Percentiles rank a stretch among this genome's conserved stretches.
Evolutionary conservation across 1,140 invertebrate genomes (phyloP).

Genomic region (Penaeus japonicus): DNA sequence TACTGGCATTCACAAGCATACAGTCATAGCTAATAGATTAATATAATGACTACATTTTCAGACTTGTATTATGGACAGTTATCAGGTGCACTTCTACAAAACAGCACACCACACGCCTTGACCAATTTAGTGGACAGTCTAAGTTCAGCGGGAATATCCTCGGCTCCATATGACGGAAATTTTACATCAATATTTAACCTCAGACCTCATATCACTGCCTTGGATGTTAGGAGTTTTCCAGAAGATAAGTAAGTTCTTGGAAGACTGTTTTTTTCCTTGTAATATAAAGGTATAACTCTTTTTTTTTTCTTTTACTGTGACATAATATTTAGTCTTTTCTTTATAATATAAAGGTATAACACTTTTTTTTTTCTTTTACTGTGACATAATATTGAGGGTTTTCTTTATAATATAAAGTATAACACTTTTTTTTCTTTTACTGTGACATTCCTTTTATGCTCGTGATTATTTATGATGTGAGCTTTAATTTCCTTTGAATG

Average conservation of each 20-base stretch:
- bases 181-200: not conserved
- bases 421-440: not conserved
- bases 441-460: too few relatives aligned
- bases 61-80: too few relatives aligned
- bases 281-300: not conserved
- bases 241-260: not conserved
- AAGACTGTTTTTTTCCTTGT: not conserved
- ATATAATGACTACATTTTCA: too few relatives aligned
- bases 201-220: not conserved
- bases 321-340: not conserved
- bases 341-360: not conserved
- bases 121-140: not conserved
- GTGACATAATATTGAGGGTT: too few relatives aligned
- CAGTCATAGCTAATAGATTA: too few relatives aligned
- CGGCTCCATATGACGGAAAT: not conserved
- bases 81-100: not conserved
- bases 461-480: too few relatives aligned
- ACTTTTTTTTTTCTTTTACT: not conserved
- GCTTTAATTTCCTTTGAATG: too few relatives aligned
- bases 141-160: not conserved
- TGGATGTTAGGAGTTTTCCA: not conserved
- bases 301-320: not conserved
- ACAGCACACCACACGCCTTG: not conserved
- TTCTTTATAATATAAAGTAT: not conserved
- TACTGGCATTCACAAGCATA: too few relatives aligned